Conservation (phyloP, 2,888 invertebrate species). For the Amiota mariae region DNA sequence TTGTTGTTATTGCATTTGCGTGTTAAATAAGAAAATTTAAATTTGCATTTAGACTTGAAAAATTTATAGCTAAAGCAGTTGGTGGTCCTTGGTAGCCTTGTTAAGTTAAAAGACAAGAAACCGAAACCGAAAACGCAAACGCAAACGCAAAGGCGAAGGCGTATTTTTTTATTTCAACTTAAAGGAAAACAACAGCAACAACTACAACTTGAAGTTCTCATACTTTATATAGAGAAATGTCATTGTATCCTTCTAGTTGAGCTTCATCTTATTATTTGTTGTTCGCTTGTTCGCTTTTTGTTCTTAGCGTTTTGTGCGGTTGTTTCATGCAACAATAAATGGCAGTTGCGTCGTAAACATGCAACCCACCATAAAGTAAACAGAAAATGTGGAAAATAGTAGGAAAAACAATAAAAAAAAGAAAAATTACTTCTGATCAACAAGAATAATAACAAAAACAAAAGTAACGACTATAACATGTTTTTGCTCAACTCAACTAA, state of each 20-base stretch:
- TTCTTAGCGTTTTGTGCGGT: neutral
- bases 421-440: neutral
- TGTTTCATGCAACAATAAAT: neutral
- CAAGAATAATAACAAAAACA: constrained; percentile 1
- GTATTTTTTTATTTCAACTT: neutral
- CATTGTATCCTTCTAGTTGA: too few species aligned
- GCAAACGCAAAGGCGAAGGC: neutral
- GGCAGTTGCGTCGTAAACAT: neutral
- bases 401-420: constrained; percentile 8
- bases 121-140: neutral
- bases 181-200: constrained; percentile 1
- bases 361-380: neutral
- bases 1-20: neutral
- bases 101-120: neutral
- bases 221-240: too few species aligned
- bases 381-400: neutral
- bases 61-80: constrained; percentile 7
- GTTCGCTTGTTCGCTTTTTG: neutral
- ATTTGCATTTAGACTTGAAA: constrained; percentile 28
- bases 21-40: constrained; percentile 14
- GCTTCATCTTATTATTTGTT: too few species aligned
- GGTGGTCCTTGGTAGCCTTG: neutral
- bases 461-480: constrained; percentile 55
- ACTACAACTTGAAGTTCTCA: neutral
- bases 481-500: constrained; percentile 56